Evolutionary conservation across 2,113 vertebrate genomes (phyloP).

Genomic region (Protobothrops mucrosquamatus): DNA sequence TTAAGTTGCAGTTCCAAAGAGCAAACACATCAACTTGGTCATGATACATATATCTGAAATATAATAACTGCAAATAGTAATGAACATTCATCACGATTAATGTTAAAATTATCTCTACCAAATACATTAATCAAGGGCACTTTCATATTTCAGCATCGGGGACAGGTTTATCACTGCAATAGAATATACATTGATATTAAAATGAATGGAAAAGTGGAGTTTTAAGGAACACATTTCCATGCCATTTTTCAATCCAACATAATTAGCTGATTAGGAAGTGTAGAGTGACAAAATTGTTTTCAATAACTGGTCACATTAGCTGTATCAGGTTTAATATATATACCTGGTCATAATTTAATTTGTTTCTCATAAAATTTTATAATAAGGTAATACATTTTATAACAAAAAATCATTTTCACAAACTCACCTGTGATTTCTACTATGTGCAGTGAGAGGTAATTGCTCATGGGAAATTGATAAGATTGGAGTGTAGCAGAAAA

Average conservation of each 20-base stretch:
- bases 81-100: neutral
- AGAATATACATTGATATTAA: constrained; percentile 19
- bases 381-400: constrained; percentile 68
- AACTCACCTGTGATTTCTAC: constrained; percentile 51
- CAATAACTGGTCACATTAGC: constrained; percentile 62
- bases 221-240: constrained; percentile 21
- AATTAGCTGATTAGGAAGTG: constrained; percentile 64
- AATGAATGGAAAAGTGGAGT: constrained; percentile 5
- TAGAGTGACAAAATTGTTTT: constrained; percentile 64
- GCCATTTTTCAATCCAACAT: constrained; percentile 45
- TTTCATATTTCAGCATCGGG: neutral
- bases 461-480: constrained; percentile 50
- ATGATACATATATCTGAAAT: neutral
- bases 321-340: constrained; percentile 71
- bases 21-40: neutral
- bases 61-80: neutral
- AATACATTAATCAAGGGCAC: neutral
- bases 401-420: constrained; percentile 68
- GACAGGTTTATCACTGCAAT: neutral
- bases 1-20: neutral
- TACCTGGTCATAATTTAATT: constrained; percentile 67
- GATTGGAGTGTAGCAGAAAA: constrained; percentile 41
- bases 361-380: constrained; percentile 68
- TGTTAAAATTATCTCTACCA: neutral
- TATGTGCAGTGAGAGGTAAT: constrained; percentile 52